Evolutionary conservation across 2,797 vertebrate species (phyloP), one percentile per base, ranked within the genome.

Genomic region (Miichthys miiuy): DNA sequence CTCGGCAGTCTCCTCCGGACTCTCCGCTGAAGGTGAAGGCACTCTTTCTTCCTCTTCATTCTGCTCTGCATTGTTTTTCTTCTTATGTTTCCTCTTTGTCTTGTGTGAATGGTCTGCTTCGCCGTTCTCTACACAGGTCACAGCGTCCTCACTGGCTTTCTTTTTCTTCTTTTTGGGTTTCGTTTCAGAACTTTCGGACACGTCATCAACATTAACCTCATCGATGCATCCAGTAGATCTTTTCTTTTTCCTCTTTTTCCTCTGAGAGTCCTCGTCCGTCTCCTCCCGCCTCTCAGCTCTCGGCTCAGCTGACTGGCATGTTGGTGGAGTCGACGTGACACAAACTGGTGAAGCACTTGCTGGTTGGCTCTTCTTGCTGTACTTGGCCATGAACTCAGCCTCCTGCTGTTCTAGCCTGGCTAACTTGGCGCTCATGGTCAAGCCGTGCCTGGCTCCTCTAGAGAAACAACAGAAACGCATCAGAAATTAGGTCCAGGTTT

Each of bases 401-500:
- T 99, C 98, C 91, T 99, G 98, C 90, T 97, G 96, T 89, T 98
- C 96, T 64, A 99, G 93, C 5, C 97, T 91, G 0, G 97, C 97
- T 58, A 99, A 90, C 90, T 99, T 99, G 76, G 98, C 97, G 0
- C 95, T 97, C 98, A 99, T 98, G 0, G 92, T 98, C 62, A 99
- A 66, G 27, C 98, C 97, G 0, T 97, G 96, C 14, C 97, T 95
- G 18, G 97, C 98, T 50, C 97, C 98, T 88, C 98, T 99, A 83
- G 16, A 71, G 60, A 46, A 75, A 42, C 7, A 62, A 61, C 20
- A 76, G 8, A 74, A 54, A 44, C 16, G 25, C 30, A 78, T 44
- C 0, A 23, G 8, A 66, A 41, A 61, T 25, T 2, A 51, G 2
- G 1, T 66, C 7, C 3, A 9, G 34, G 34, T 38, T 38, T 34